Percentiles rank a stretch among this genome's conserved stretches.
Evolutionary conservation across 2,797 vertebrate genomes (phyloP).

Genomic region (Cichlasoma orientale): DNA sequence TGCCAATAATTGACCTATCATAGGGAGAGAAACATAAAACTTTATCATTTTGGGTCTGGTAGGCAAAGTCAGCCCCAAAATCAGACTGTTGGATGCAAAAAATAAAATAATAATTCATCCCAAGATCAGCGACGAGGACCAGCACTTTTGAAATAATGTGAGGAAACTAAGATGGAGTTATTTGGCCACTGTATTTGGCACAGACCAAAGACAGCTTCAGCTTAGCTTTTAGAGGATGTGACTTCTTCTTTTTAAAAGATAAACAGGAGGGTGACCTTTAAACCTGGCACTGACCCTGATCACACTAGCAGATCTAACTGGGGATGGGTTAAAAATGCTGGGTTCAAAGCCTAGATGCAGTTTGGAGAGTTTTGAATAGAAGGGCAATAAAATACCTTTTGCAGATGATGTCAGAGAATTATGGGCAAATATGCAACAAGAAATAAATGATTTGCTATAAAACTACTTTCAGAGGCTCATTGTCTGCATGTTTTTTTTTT

Average conservation of each 20-base stretch:
- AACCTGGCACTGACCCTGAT: neutral
- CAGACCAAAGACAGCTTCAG: neutral
- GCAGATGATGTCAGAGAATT: neutral
- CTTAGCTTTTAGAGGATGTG: neutral
- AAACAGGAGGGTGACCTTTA: neutral
- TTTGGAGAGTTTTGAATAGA: neutral
- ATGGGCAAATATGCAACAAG: neutral
- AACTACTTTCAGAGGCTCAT: neutral
- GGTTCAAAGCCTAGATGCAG: neutral
- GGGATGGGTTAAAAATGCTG: neutral
- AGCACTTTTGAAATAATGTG: neutral
- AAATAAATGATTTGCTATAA: neutral
- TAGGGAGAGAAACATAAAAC: neutral
- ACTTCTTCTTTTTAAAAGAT: neutral
- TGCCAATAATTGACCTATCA: neutral
- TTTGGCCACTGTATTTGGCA: neutral
- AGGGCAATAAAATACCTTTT: neutral
- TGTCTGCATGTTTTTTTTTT: accelerated
- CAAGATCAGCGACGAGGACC: neutral
- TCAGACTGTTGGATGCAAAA: neutral
- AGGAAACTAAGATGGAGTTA: neutral
- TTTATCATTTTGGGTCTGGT: neutral
- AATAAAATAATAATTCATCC: no score
- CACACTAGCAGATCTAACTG: neutral
- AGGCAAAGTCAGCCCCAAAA: no score